These are phyloP conservation scores for Enteromius thamalakanensis DNA, from an alignment of 2,797 vertebrate genomes.

Conservation along the genomic window DNA sequence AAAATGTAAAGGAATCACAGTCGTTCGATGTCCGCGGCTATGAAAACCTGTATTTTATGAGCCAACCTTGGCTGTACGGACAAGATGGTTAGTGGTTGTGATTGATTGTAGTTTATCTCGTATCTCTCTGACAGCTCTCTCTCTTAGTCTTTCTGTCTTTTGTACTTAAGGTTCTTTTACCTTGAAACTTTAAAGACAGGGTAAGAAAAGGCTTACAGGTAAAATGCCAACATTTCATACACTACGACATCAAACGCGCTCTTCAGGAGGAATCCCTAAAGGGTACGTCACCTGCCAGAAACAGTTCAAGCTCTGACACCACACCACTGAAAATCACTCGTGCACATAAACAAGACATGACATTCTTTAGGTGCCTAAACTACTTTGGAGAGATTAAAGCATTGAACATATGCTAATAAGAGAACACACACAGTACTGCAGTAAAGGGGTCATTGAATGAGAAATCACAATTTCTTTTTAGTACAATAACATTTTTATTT, in stretches of 20 bases:
- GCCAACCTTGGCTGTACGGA: conserved; percentile 31
- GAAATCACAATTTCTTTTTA: neutral
- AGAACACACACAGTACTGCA: neutral
- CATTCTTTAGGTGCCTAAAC: conserved; percentile 2
- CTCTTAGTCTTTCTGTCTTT: conserved; percentile 29
- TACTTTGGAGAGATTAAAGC: conserved; percentile 7
- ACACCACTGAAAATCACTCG: conserved; percentile 13
- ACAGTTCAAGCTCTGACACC: conserved; percentile 12
- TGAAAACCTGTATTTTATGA: conserved; percentile 38
- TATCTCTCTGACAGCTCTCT: conserved; percentile 23
- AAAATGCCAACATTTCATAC: conserved; percentile 30
- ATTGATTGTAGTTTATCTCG: conserved; percentile 32
- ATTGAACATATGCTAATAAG: conserved; percentile 22
- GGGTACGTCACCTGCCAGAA: conserved; percentile 23
- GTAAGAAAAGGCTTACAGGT: conserved; percentile 12
- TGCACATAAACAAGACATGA: conserved; percentile 26
- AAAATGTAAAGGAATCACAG: conserved; percentile 24
- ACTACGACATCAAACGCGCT: conserved; percentile 26
- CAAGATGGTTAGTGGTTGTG: conserved; percentile 22
- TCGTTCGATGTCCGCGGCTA: neutral
- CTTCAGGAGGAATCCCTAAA: conserved; percentile 36
- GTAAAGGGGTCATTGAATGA: neutral
- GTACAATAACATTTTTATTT: neutral
- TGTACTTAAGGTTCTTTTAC: conserved; percentile 24
- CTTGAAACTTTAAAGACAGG: conserved; percentile 40